Percentiles rank a stretch among this genome's conserved stretches.
Conservation (phyloP, 2,888 invertebrate genomes). For the Polyploca ridens region DNA sequence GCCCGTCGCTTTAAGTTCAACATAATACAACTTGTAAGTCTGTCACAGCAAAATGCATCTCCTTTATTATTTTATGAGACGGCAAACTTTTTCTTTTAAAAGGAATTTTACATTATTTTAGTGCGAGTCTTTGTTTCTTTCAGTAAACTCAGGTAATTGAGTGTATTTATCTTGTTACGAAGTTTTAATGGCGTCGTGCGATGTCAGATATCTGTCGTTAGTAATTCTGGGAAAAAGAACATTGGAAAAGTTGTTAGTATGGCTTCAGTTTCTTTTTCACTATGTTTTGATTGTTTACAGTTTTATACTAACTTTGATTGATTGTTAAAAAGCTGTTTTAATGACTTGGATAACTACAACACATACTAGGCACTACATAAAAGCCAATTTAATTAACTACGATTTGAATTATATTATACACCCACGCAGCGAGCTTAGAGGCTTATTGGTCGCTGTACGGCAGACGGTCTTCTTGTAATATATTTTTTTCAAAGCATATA, state of each 20-base stretch:
- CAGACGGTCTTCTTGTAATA: too few relatives aligned
- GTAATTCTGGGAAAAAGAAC: not conserved
- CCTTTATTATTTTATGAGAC: not conserved
- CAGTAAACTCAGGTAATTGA: slow-evolving; percentile 10
- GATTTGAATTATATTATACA: too few relatives aligned
- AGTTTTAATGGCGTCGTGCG: slow-evolving; percentile 41
- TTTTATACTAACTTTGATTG: not conserved
- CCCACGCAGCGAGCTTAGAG: too few relatives aligned
- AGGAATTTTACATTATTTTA: not conserved
- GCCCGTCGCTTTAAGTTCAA: not conserved
- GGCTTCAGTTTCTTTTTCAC: not conserved
- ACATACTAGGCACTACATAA: too few relatives aligned
- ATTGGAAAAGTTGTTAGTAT: not conserved
- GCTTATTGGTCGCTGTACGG: too few relatives aligned
- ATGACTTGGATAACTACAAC: too few relatives aligned
- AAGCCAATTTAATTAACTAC: too few relatives aligned
- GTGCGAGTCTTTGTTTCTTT: slow-evolving; percentile 9
- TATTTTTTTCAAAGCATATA: too few relatives aligned
- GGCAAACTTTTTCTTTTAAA: slow-evolving; percentile 1
- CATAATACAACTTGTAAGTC: not conserved
- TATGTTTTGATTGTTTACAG: not conserved
- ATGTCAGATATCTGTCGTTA: slow-evolving; percentile 11
- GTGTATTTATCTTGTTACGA: slow-evolving; percentile 32
- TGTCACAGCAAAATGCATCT: not conserved
- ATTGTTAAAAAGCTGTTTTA: not conserved